Evolutionary conservation across 2,888 invertebrate species (phyloP), one percentile per base, ranked within the genome.

Genomic region (Macrophya alboannulata): DNA sequence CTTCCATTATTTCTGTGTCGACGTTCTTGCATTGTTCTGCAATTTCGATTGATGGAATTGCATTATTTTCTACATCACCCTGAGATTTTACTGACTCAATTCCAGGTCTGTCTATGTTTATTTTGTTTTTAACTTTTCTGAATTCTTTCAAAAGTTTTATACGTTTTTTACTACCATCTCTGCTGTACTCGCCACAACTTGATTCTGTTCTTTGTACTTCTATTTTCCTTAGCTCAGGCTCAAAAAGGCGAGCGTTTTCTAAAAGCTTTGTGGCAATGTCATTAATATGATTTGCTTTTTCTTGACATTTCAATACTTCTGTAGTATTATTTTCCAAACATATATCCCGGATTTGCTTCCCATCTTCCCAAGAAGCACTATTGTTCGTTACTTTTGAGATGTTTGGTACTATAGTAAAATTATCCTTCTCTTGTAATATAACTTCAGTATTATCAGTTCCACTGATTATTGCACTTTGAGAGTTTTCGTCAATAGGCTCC

Each of bases 141-240:
- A 90, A 91, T 76, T 92, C 89, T 45, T 86, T 88, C 17, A 92
- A 59, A 12, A 90, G 71, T 5, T 88, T 85, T 40, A 88, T 84
- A 21, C 89, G 88, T 68, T 90, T 88, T 4, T 88, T 84, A 71
- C 74, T 85, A 59, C 25, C n/a, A 15, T 72, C 84, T 25, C n/a
- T 84, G n/a, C 25, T 17, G n/a, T 68, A 21, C 9, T 83, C 68
- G n/a, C 45, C 12, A 37, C n/a, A 48, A 65, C 37, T 48, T 12
- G 68, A 65, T 15, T 45, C 65, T 2, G 48, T 83, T 48, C 5
- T 48, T 45, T 68, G 59, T 82, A 45, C 17, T 25, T 81, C 79
- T 6, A 25, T 51, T 48, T 45, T 81, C 10, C 17, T 43, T 5
- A 25, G 40, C 17, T 85, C 85, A 5, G 85, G 85, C 21, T 85